Evolutionary conservation across 2,113 vertebrate genomes (phyloP).

Genomic region (Chaenogobius annularis): DNA sequence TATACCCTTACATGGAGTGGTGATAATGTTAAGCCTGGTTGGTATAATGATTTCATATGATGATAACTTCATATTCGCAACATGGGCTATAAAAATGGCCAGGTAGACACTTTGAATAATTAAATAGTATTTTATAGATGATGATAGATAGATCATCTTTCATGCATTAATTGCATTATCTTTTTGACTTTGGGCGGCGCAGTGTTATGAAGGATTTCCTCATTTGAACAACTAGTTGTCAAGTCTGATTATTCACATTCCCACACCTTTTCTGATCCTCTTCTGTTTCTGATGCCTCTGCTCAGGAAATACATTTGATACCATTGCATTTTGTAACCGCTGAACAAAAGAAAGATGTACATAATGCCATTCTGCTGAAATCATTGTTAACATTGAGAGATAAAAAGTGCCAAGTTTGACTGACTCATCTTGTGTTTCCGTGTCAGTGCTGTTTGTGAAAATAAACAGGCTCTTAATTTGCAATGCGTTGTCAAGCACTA

Average conservation of each 20-base stretch:
- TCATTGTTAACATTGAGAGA: constrained; percentile 15
- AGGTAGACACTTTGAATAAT: constrained; percentile 3
- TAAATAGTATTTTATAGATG: not conserved
- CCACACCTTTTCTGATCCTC: not conserved
- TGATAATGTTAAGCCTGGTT: not conserved
- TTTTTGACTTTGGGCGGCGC: not conserved
- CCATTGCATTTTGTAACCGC: not conserved
- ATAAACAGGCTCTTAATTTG: constrained; percentile 24
- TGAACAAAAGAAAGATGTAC: not conserved
- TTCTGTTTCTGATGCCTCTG: constrained; percentile 27
- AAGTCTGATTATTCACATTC: constrained; percentile 28
- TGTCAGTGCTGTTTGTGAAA: constrained; percentile 26
- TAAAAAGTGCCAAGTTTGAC: constrained; percentile 1
- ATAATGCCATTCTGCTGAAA: constrained; percentile 12
- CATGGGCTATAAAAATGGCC: not conserved
- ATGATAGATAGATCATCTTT: not conserved
- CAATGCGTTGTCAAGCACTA: constrained; percentile 1
- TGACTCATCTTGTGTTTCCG: not conserved
- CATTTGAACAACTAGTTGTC: constrained; percentile 13
- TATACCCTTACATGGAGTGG: not conserved
- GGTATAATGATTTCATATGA: not conserved
- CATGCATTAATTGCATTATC: constrained; percentile 22
- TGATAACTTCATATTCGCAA: not conserved
- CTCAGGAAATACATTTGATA: constrained; percentile 41
- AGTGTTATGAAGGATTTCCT: constrained; percentile 4